Conservation (phyloP, 1,140 invertebrate species). For the Drosophila seguyi region DNA sequence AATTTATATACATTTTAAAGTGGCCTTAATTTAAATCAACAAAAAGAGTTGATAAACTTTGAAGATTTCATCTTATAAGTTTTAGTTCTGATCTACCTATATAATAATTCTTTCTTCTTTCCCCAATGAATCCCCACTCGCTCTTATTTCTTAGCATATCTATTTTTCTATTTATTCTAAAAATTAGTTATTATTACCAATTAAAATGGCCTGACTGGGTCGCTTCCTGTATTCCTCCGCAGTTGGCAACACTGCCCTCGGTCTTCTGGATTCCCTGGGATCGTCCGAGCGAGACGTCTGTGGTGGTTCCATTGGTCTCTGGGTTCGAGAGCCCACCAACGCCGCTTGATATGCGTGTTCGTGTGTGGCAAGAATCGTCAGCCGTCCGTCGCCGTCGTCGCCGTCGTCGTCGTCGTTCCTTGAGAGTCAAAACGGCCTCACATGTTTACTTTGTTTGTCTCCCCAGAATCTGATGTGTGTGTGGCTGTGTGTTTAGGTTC, state of each 20-base stretch:
- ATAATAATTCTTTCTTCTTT: not conserved
- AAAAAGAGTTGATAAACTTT: not conserved
- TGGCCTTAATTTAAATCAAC: not conserved
- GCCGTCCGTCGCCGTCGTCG: constrained; percentile 23
- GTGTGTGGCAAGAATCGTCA: constrained; percentile 69
- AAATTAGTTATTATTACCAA: constrained; percentile 20
- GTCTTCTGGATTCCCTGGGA: constrained; percentile 25
- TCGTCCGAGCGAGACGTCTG: constrained; percentile 36
- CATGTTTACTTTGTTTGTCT: constrained; percentile 53
- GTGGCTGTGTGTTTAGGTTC: constrained; percentile 66
- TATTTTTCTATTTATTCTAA: not conserved
- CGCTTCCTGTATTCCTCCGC: constrained; percentile 21
- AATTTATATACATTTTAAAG: not conserved
- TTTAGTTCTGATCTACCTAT: not conserved
- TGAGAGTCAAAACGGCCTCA: constrained; percentile 56
- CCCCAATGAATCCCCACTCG: not conserved
- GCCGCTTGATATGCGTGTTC: constrained; percentile 71
- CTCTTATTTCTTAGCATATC: not conserved
- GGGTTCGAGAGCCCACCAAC: constrained; percentile 68
- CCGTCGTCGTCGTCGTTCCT: constrained; percentile 31
- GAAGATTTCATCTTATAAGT: not conserved
- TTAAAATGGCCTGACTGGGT: constrained; percentile 13
- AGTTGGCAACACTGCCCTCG: constrained; percentile 12
- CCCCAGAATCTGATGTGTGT: constrained; percentile 20
- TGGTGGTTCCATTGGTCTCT: constrained; percentile 42